Base-by-base conservation (phyloP, 2,888 invertebrate genomes). In the Chloroclystis v-ata region DNA sequence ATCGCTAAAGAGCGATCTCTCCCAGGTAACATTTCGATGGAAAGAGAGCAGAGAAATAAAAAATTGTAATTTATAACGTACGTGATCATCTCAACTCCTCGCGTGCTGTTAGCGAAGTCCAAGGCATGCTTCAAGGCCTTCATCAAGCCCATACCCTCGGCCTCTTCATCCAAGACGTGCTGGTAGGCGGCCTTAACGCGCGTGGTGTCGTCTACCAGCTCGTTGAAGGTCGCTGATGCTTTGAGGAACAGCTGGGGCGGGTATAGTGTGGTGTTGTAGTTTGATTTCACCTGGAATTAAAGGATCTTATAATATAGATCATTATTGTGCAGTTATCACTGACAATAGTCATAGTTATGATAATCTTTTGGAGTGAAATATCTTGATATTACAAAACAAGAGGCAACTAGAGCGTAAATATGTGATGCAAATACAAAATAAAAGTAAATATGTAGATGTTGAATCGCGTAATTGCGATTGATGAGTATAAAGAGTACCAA, bases 241-340 rank as follows among this genome's bases (percentile, higher is more conserved):
- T 80, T 78, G 0, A 89, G 78, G 47, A 82, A 80, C 1, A 84
- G 57, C 30, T 88, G 74, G 0, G 72, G 66, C 0, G 72, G 56
- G 33, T 69, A 69, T 0, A 52, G 41, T 1, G 82, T 80, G 1
- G 60, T 69, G 59, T 80, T 83, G 72, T 70, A 75, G 1, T 33
- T 33, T 1, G 32, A 14, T 33, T 14, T 33, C 2, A 16, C n/a
- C 35, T 35, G 8, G 20, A 35, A 33, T 33, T 11, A n/a, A n/a
- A 33, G 9, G 13, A 30, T 1, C 3, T 1, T 13, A 29, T 29
- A 11, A 10, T 5, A 11, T 11, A 30, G 12, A 6, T 5, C 20
- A 20, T 20, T 20, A 20, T 20, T 20, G 20, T 4, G 5, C 26
- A 26, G n/a, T n/a, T n/a, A n/a, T n/a, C n/a, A n/a, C n/a, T n/a